A percentile compares a stretch with the other conserved stretches of the same genome.
These are phyloP conservation scores for Cebidichthys violaceus DNA, from an alignment of 2,113 vertebrate genomes.

Conservation along the genomic window DNA sequence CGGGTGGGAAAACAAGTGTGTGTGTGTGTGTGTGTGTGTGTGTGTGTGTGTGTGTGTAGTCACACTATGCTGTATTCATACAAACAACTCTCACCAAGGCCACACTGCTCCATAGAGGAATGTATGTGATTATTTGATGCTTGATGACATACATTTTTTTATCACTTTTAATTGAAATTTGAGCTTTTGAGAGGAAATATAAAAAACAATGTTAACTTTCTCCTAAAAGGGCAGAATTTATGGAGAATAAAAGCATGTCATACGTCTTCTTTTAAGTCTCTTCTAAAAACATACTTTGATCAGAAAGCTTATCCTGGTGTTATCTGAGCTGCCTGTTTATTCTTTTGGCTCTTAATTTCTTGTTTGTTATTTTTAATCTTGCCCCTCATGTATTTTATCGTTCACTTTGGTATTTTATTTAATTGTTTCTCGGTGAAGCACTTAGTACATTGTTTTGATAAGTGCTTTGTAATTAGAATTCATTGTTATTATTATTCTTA, in stretches of 20 bases:
- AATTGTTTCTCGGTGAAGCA: not conserved
- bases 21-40: slow-evolving; percentile 2
- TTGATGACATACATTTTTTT: not conserved
- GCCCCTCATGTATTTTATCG: not conserved
- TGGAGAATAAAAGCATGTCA: not conserved
- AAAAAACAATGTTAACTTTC: not conserved
- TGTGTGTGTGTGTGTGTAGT: slow-evolving; percentile 18
- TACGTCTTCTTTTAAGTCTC: not conserved
- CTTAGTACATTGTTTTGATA: not conserved
- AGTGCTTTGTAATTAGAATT: not conserved
- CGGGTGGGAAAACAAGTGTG: slow-evolving; percentile 30
- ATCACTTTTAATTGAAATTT: not conserved
- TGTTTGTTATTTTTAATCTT: not conserved
- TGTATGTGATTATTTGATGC: not conserved
- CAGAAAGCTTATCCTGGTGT: not conserved
- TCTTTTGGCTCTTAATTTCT: not conserved
- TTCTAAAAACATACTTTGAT: not conserved
- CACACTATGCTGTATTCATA: not conserved
- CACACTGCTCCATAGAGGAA: not conserved
- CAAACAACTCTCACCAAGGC: slow-evolving; percentile 22
- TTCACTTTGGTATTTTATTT: not conserved
- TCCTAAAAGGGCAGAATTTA: not conserved
- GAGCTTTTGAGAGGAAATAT: not conserved
- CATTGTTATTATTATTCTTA: slow-evolving; percentile 1
- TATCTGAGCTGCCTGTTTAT: not conserved